Base-by-base conservation (phyloP, 1,140 invertebrate species). In the Trachymyrmex cornetzi region DNA sequence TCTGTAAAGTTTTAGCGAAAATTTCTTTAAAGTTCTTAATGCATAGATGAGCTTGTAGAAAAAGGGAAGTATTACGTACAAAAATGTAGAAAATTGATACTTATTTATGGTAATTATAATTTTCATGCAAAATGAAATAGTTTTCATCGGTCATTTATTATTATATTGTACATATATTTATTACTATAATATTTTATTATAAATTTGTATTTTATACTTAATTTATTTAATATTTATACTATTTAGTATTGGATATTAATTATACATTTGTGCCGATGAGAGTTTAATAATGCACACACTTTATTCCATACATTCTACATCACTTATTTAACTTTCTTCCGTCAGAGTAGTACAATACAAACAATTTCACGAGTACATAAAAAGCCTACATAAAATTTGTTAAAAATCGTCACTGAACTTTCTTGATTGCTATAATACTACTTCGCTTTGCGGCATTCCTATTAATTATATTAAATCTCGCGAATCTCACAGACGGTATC, bases 401-500 rank as follows among this genome's bases (percentile, higher is more conserved):
- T 16, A 61, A 4, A 27, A 71, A 50, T 7, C 48, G n/a, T 12
- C 4, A 2, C 30, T n/a, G n/a, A 0, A n/a, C 22, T 57, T 38
- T 38, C 7, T 38, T 38, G 0, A 38, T 38, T 38, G 34, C 34
- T 38, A 38, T 59, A 16, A 22, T n/a, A 61, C 7, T 57, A 27
- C 34, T 85, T 44, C 55, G 24, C 24, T 38, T 64, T 19, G 57
- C 55, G 14, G 67, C 24, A 16, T 50, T 79, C 24, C 34, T 59
- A 27, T 91, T 69, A 91, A 92, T 92, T 92, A 92, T 87, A 90
- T 89, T 69, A 90, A 88, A 59, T 86, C 79, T 59, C 69, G 64
- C 50, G 79, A 82, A 89, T 80, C 86, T 61, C 44, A 48, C 50
- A 53, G 64, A 57, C 81, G 59, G 61, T 63, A 69, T 71, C 19